Evolutionary conservation across 1,140 invertebrate genomes (phyloP).

Genomic region (Euschistus heros): DNA sequence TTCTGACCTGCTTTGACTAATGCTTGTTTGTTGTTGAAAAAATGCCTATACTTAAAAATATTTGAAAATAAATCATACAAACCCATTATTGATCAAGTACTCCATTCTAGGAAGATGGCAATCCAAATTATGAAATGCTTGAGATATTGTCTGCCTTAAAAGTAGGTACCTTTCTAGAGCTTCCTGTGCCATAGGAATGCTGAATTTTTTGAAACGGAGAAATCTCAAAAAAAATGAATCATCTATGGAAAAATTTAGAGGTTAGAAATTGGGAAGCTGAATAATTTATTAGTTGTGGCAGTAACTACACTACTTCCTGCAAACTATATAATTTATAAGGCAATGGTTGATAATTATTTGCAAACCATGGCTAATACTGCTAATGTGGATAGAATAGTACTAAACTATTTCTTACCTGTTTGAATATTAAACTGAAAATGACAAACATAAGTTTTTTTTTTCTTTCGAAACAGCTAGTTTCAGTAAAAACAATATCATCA

Average conservation of each 20-base stretch:
- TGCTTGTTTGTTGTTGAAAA: not conserved
- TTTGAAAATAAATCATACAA: not conserved
- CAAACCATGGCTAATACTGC: no score
- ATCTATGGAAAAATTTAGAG: slow-evolving; percentile 42
- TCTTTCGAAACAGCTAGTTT: no score
- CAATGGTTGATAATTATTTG: no score
- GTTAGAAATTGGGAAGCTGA: not conserved
- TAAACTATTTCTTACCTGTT: no score
- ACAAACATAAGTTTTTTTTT: no score
- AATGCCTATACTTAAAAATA: not conserved
- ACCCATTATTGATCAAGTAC: slow-evolving; percentile 60
- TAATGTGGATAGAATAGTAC: no score
- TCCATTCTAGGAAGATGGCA: slow-evolving; percentile 54
- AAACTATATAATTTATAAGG: no score
- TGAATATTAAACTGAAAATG: no score
- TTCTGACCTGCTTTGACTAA: no score
- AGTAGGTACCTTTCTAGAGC: slow-evolving; percentile 70
- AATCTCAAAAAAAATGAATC: slow-evolving; percentile 63
- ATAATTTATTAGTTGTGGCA: no score
- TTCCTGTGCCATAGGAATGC: slow-evolving; percentile 67
- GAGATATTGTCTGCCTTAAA: slow-evolving; percentile 54
- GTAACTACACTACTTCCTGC: no score
- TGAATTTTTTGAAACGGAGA: slow-evolving; percentile 72
- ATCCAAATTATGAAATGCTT: slow-evolving; percentile 61
- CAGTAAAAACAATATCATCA: no score